Conservation (phyloP, 2,888 invertebrate genomes). For the Acrobasis consociella region DNA sequence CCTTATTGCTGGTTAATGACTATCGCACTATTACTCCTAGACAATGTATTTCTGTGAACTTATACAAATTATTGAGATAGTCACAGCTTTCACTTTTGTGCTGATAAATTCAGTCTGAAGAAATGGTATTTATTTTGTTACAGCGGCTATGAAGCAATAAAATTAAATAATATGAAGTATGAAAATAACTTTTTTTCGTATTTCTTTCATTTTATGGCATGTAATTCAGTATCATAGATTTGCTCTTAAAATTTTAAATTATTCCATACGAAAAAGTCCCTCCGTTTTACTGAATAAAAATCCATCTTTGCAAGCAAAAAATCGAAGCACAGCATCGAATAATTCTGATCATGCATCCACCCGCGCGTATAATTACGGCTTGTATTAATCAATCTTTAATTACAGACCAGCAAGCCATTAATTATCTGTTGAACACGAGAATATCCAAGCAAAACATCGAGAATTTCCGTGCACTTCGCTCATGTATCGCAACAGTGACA, state of each 20-base stretch:
- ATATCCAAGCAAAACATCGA: slow-evolving; percentile 1
- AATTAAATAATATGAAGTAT: too few relatives aligned
- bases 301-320: background rate
- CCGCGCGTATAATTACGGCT: background rate
- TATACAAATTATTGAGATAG: slow-evolving; percentile 55
- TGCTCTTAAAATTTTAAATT: too few relatives aligned
- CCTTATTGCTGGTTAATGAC: background rate
- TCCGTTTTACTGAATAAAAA: background rate
- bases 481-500: slow-evolving; percentile 15
- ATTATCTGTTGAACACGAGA: slow-evolving; percentile 6
- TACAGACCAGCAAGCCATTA: slow-evolving; percentile 15
- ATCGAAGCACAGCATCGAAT: background rate
- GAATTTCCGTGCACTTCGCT: slow-evolving; percentile 9
- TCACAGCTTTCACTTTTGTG: slow-evolving; percentile 46
- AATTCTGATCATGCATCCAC: background rate
- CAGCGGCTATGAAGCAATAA: too few relatives aligned
- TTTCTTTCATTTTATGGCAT: too few relatives aligned
- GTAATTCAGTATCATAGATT: too few relatives aligned
- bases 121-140: background rate
- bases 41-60: slow-evolving; percentile 24
- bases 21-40: background rate
- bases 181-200: too few relatives aligned
- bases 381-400: slow-evolving; percentile 18
- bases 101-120: slow-evolving; percentile 43
- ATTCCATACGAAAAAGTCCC: too few relatives aligned